phyloP scores from a whole-genome alignment of 2,797 vertebrate species.

The Mustela erminea region DNA sequence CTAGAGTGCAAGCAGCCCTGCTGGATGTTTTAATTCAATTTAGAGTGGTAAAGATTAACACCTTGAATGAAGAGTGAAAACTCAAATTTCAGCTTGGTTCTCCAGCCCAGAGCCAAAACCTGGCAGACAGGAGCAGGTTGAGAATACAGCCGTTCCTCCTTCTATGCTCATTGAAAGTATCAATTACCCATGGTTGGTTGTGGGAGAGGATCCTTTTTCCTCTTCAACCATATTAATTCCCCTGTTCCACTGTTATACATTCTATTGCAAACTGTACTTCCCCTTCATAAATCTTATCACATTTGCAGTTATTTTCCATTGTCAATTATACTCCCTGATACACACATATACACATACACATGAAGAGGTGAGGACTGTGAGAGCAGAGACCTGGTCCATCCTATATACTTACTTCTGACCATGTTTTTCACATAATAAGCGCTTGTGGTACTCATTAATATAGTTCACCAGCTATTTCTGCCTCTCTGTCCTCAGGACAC shows the following conservation, averaged over 20 bases:
- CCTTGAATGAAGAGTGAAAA: background rate
- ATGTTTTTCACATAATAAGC: background rate
- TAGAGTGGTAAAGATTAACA: background rate
- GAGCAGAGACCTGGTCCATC: too few species aligned
- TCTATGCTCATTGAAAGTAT: background rate
- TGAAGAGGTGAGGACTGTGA: background rate
- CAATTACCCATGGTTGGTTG: background rate
- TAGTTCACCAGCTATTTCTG: constrained; percentile 19
- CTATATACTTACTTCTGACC: background rate
- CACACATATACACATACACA: background rate
- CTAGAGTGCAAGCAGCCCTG: background rate
- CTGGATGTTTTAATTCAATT: background rate
- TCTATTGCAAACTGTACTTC: background rate
- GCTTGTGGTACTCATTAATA: background rate
- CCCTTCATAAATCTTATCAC: background rate
- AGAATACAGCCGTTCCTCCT: background rate
- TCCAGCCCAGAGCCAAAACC: background rate
- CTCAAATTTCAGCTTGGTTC: background rate
- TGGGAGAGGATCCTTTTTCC: background rate
- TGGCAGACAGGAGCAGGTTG: background rate
- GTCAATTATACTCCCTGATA: background rate
- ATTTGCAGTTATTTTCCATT: background rate
- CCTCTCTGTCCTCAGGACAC: background rate
- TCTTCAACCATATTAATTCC: background rate
- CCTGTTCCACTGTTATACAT: background rate